Base-by-base conservation (phyloP, 92 coral and sea anemone species). In the Anthopleura xanthogrammica region DNA sequence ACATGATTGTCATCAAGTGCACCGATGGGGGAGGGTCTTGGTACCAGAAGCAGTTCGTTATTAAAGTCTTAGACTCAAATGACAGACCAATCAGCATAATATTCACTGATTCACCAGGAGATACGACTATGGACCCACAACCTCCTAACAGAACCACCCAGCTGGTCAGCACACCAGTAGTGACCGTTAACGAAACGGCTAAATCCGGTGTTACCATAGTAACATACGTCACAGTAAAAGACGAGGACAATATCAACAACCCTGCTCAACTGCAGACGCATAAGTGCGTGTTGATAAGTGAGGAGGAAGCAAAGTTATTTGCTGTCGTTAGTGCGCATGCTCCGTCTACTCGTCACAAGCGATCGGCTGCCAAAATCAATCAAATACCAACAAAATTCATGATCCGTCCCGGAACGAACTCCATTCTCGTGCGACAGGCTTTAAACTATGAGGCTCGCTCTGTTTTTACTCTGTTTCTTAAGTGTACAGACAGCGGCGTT, bases 341-440 rank as follows among this genome's bases (percentile, higher is more conserved):
- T 29, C 90, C 92, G 40, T 82, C 64, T 36, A 72, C 81, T 50
- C 70, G 93, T 52, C 85, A 82, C 19, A 66, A 78, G 73, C 86
- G 83, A 36, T 70, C 85, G 50, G 42, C 87, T 48, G 77, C 88
- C 55, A 85, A 36, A 40, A 76, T 73, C 23, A 81, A 81, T 79
- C 77, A 83, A 23, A 78, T 89, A 39, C 92, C 92, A 8, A 54
- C 80, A 12, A 86, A 86, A 41, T 91, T 91, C 54, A 86, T 89
- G 87, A 52, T 91, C 46, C 94, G 89, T 24, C 94, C 94, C 3
- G 94, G 94, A 24, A 91, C 94, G 1, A 91, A 91, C 81, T 60
- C 94, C 20, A 76, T 91, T 60, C 55, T 91, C 42, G 94, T 91
- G 43, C 87, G 90, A 13, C 40, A 76, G 58, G 80, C 3, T 43